Conservation (phyloP, 2,888 invertebrate genomes). For the Caenorhabditis sp. region DNA sequence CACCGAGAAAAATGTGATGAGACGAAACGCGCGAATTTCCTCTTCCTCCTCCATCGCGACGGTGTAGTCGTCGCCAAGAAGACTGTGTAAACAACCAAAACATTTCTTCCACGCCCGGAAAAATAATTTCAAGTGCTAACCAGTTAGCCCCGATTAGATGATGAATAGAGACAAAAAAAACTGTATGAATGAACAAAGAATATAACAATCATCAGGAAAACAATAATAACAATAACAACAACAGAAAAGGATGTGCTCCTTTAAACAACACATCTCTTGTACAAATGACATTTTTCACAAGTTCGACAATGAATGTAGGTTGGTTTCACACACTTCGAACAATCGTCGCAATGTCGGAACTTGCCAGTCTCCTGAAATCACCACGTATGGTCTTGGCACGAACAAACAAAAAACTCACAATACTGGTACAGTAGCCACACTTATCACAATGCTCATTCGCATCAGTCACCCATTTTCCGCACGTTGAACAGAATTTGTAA, state of each 20-base stretch:
- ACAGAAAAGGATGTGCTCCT: slow-evolving; percentile 4
- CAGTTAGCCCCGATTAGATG: not conserved
- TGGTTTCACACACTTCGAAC: slow-evolving; percentile 59
- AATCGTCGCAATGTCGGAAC: slow-evolving; percentile 58
- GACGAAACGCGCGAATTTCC: slow-evolving; percentile 25
- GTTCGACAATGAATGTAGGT: slow-evolving; percentile 58
- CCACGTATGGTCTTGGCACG: too few species aligned
- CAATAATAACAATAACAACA: slow-evolving; percentile 16
- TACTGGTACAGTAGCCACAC: slow-evolving; percentile 60
- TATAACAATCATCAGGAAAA: slow-evolving; percentile 10
- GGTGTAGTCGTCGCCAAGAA: not conserved
- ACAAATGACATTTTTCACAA: slow-evolving; percentile 60
- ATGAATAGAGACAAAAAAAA: not conserved
- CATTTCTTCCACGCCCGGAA: too few species aligned
- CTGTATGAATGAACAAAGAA: too few species aligned
- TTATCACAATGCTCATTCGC: slow-evolving; percentile 59
- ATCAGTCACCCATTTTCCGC: slow-evolving; percentile 55
- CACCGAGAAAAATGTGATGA: slow-evolving; percentile 20
- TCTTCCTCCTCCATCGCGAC: slow-evolving; percentile 7
- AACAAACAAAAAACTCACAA: slow-evolving; percentile 10
- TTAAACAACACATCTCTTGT: slow-evolving; percentile 31
- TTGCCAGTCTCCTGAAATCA: slow-evolving; percentile 24
- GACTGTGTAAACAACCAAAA: not conserved
- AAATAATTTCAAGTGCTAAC: not conserved
- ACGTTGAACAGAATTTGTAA: slow-evolving; percentile 58